Percentiles rank a stretch among this genome's conserved stretches.
Evolutionary conservation across 1,140 invertebrate genomes (phyloP).

Genomic region (Tenebrio molitor): DNA sequence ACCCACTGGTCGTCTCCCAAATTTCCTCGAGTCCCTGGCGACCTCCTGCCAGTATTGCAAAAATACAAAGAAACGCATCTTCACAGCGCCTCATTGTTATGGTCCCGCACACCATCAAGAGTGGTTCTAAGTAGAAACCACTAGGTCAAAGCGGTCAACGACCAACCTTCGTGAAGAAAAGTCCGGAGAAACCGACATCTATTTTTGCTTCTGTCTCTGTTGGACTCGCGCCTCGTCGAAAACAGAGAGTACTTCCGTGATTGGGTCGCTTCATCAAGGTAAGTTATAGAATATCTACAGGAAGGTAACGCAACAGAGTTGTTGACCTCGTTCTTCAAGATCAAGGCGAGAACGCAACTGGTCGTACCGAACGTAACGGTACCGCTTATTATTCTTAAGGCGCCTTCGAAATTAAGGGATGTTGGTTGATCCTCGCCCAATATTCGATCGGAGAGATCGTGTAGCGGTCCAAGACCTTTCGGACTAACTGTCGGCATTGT

Average conservation of each 20-base stretch:
- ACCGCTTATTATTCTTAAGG: slow-evolving; percentile 4
- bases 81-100: slow-evolving; percentile 18
- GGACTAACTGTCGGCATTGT: neutral
- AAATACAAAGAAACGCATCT: slow-evolving; percentile 2
- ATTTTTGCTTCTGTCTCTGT: neutral
- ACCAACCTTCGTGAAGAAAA: slow-evolving; percentile 47
- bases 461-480: no score
- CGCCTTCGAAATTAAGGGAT: neutral
- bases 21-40: no score
- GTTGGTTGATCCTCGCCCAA: neutral
- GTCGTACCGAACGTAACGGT: slow-evolving; percentile 16
- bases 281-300: slow-evolving; percentile 44
- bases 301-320: slow-evolving; percentile 33
- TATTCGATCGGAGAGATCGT: no score
- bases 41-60: no score
- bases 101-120: slow-evolving; percentile 26
- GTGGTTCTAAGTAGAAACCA: slow-evolving; percentile 48
- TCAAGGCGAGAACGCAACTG: slow-evolving; percentile 26
- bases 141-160: slow-evolving; percentile 51
- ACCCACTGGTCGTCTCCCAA: no score
- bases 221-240: neutral
- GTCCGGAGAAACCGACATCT: neutral
- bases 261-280: slow-evolving; percentile 20
- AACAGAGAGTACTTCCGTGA: slow-evolving; percentile 21
- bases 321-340: slow-evolving; percentile 40